Percentiles rank a stretch among this genome's conserved stretches.
phyloP scores from a whole-genome alignment of 2,888 invertebrate genomes.

The Perdita meconis region DNA sequence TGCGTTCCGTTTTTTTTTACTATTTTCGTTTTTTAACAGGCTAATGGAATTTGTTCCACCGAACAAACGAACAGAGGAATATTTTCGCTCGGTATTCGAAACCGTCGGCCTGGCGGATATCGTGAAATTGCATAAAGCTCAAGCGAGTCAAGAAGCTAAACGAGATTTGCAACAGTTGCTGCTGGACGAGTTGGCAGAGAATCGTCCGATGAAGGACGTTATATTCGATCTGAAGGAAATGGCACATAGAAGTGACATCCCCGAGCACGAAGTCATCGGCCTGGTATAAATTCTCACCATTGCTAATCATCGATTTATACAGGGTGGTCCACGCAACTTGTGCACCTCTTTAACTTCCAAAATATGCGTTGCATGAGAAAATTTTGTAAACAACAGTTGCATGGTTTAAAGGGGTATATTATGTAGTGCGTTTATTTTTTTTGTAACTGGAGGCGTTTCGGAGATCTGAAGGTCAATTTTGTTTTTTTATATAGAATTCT shows the following conservation, averaged over 20 bases:
- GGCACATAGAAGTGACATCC: constrained; percentile 92
- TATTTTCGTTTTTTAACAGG: constrained; percentile 83
- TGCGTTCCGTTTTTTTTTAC: too few relatives aligned
- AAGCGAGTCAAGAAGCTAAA: constrained; percentile 93
- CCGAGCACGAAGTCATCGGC: constrained; percentile 95
- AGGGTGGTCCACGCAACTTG: too few relatives aligned
- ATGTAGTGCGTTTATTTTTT: too few relatives aligned
- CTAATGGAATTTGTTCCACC: constrained; percentile 97
- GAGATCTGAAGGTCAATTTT: too few relatives aligned
- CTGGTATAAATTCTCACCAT: constrained; percentile 86
- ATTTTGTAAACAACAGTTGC: too few relatives aligned
- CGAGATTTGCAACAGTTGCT: constrained; percentile 91
- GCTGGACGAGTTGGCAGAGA: constrained; percentile 94
- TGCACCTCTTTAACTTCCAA: too few relatives aligned
- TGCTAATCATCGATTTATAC: neutral
- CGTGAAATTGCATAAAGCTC: constrained; percentile 92
- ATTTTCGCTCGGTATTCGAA: constrained; percentile 92
- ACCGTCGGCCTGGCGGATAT: constrained; percentile 92
- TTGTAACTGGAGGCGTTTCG: too few relatives aligned
- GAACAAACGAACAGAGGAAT: constrained; percentile 96
- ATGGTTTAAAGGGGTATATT: too few relatives aligned
- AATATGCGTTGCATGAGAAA: too few relatives aligned
- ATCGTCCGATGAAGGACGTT: constrained; percentile 93
- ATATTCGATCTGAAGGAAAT: constrained; percentile 94
- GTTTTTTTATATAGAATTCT: too few relatives aligned